phyloP scores from a whole-genome alignment of 2,888 invertebrate species.

The Monochamus alternatus region DNA sequence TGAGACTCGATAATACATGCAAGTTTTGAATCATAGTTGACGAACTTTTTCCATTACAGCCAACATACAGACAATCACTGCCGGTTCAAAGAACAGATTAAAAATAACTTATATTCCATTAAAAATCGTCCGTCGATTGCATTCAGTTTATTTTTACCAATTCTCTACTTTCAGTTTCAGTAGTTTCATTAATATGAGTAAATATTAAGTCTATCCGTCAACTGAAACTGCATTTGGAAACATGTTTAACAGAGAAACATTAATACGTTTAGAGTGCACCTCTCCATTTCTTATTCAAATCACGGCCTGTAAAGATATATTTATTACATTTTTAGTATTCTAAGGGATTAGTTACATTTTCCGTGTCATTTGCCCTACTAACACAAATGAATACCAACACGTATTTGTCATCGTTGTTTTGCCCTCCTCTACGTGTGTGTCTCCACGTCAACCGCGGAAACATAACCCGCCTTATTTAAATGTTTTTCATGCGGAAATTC shows the following conservation, averaged over 20 bases:
- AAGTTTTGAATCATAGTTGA: conserved; percentile 64
- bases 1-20: conserved; percentile 64
- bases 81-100: conserved; percentile 61
- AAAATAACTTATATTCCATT: conserved; percentile 61
- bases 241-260: too few species aligned
- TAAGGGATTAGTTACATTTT: conserved; percentile 13
- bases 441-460: neutral
- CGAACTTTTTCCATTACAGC: conserved; percentile 67
- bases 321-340: neutral
- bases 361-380: neutral
- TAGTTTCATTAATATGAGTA: too few species aligned
- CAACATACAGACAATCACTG: conserved; percentile 65
- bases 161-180: too few species aligned
- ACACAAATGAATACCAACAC: conserved; percentile 12
- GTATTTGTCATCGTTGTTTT: conserved; percentile 3
- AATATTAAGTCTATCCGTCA: too few species aligned
- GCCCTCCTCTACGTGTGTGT: neutral
- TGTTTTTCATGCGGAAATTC: conserved; percentile 10
- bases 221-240: too few species aligned
- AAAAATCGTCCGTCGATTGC: conserved; percentile 59
- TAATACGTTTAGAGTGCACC: too few species aligned
- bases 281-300: too few species aligned
- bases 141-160: conserved; percentile 31
- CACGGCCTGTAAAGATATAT: too few species aligned
- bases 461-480: conserved; percentile 6